Evolutionary conservation across 2,113 vertebrate species (phyloP).

Genomic region (Mesocricetus auratus): DNA sequence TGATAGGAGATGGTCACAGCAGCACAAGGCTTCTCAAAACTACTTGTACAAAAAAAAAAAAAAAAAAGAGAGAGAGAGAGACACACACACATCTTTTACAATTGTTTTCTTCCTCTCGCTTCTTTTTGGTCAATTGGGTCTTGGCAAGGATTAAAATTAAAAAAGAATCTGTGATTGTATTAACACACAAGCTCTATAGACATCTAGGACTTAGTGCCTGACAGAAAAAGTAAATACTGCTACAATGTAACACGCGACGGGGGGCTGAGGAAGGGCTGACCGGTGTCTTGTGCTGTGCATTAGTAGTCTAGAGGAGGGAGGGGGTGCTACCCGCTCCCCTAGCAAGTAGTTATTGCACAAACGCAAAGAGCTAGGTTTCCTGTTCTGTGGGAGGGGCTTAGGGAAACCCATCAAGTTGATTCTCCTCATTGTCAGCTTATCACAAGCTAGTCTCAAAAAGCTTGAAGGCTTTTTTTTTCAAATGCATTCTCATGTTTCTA

Average conservation of each 20-base stretch:
- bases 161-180: constrained; percentile 87
- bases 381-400: constrained; percentile 77
- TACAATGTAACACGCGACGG: constrained; percentile 89
- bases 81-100: constrained; percentile 73
- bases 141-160: constrained; percentile 83
- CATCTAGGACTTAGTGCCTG: constrained; percentile 91
- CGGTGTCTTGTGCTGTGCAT: constrained; percentile 88
- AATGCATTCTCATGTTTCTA: constrained; percentile 70
- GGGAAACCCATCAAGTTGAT: not conserved
- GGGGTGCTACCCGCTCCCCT: constrained; percentile 86
- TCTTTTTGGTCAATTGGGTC: constrained; percentile 89
- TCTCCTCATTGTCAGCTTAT: constrained; percentile 9
- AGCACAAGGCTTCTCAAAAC: constrained; percentile 91
- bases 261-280: constrained; percentile 87
- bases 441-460: constrained; percentile 78
- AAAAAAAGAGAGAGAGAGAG: constrained; percentile 59
- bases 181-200: constrained; percentile 89
- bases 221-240: constrained; percentile 91
- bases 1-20: constrained; percentile 90
- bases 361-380: constrained; percentile 87
- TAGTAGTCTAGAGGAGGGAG: constrained; percentile 90
- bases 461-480: constrained; percentile 75
- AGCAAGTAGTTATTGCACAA: constrained; percentile 93
- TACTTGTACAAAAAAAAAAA: constrained; percentile 86
- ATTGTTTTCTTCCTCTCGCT: constrained; percentile 74